Conservation (phyloP, 2,113 vertebrate species). For the Cryptotis parvus region DNA sequence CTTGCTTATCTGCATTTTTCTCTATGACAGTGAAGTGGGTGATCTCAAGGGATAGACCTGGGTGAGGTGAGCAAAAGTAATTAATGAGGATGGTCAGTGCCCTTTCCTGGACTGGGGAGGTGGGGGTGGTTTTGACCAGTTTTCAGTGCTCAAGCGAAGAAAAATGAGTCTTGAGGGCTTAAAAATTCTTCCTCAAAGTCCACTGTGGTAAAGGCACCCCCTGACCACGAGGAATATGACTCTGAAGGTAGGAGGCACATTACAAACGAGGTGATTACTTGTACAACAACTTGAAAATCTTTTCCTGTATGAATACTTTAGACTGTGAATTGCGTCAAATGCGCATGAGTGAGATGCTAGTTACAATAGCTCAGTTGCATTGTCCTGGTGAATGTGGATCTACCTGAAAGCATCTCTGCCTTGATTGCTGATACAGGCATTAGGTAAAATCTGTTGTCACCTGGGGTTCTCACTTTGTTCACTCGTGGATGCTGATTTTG, state of each 20-base stretch:
- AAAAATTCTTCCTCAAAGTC: background rate
- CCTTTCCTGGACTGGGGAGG: background rate
- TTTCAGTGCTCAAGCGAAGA: background rate
- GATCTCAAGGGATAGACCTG: background rate
- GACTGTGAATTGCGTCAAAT: background rate
- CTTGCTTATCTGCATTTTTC: conserved; percentile 22
- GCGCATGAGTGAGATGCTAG: background rate
- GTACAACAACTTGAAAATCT: background rate
- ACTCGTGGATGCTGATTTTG: background rate
- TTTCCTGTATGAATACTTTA: background rate
- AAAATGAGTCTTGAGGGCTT: background rate
- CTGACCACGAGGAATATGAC: background rate
- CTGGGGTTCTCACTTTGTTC: background rate
- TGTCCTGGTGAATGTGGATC: background rate
- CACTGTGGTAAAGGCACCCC: background rate
- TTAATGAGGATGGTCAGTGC: background rate
- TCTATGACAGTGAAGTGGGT: background rate
- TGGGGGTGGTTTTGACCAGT: no score
- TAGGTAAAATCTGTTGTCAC: background rate
- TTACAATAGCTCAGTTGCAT: background rate
- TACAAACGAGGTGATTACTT: background rate
- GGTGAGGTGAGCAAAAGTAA: background rate
- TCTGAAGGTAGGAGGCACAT: background rate
- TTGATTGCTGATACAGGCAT: background rate
- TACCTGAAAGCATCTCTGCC: background rate